phyloP scores from a whole-genome alignment of 2,797 vertebrate genomes.

The Chelidonichthys spinosus region DNA sequence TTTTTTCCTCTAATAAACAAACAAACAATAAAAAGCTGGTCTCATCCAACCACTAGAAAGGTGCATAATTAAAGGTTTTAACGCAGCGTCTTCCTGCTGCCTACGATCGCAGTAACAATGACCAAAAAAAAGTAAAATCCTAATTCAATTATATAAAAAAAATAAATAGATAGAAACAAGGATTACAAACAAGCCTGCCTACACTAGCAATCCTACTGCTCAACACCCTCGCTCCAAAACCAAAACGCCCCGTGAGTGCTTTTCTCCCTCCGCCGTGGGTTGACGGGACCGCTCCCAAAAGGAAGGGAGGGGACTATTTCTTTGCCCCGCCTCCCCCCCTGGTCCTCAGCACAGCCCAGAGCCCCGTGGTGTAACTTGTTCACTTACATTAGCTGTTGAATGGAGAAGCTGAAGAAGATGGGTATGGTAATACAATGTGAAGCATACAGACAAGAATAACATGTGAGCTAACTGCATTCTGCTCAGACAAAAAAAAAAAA shows the following conservation, averaged over 20 bases:
- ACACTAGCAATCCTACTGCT: constrained; percentile 57
- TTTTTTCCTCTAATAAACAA: background rate
- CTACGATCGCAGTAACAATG: constrained; percentile 57
- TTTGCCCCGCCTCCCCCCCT: constrained; percentile 7
- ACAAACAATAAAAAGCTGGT: constrained; percentile 63
- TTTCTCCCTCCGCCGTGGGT: constrained; percentile 13
- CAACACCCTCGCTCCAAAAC: constrained; percentile 40
- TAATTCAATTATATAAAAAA: constrained; percentile 73
- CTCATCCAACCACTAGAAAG: constrained; percentile 77
- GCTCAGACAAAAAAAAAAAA: constrained; percentile 85
- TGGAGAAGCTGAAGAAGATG: constrained; percentile 92
- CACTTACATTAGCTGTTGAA: constrained; percentile 94
- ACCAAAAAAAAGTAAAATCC: constrained; percentile 54
- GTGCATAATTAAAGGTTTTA: constrained; percentile 68
- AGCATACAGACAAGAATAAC: constrained; percentile 89
- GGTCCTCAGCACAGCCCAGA: constrained; percentile 78
- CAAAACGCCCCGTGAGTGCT: constrained; percentile 30
- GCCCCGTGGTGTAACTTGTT: constrained; percentile 82
- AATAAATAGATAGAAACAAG: constrained; percentile 72
- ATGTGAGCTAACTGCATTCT: constrained; percentile 91
- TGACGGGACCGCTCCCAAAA: constrained; percentile 1
- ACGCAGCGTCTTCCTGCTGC: constrained; percentile 30
- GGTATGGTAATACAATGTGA: constrained; percentile 89
- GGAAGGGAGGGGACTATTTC: background rate
- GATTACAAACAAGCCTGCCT: constrained; percentile 65